Evolutionary conservation across 2,888 invertebrate species (phyloP).

Genomic region (Acrobasis repandana): DNA sequence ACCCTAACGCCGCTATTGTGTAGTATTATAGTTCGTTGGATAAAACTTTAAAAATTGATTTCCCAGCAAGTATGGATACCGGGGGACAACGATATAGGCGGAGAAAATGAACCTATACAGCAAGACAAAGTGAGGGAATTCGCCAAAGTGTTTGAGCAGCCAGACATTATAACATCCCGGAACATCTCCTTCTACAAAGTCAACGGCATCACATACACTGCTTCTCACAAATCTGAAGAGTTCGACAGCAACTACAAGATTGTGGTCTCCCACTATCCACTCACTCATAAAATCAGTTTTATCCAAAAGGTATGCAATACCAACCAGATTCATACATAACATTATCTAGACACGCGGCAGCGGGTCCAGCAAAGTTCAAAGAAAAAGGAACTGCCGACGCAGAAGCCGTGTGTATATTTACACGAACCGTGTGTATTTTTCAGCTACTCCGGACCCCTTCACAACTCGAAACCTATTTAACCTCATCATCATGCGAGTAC

Average conservation of each 20-base stretch:
- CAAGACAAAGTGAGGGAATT: constrained; percentile 88
- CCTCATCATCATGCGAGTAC: no score
- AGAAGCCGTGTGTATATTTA: no score
- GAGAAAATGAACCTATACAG: constrained; percentile 90
- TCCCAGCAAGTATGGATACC: constrained; percentile 92
- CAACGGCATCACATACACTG: constrained; percentile 86
- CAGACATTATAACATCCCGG: constrained; percentile 83
- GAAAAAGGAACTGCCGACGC: no score
- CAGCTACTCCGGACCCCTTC: no score
- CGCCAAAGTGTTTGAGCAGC: constrained; percentile 88
- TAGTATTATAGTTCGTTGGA: no score
- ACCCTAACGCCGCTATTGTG: no score
- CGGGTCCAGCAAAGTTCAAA: no score
- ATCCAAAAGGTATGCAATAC: constrained; percentile 61
- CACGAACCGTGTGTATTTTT: no score
- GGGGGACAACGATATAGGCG: constrained; percentile 99
- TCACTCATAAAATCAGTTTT: constrained; percentile 60
- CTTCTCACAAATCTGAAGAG: constrained; percentile 71
- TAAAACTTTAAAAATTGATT: not conserved
- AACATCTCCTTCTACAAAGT: constrained; percentile 89
- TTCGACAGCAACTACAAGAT: constrained; percentile 81
- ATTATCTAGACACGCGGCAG: no score
- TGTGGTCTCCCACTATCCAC: constrained; percentile 89
- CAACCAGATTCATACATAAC: not conserved
- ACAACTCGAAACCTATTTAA: no score